Evolutionary conservation across 2,113 vertebrate species (phyloP), one percentile per base, ranked within the genome.

Genomic region (Phaethon lepturus): DNA sequence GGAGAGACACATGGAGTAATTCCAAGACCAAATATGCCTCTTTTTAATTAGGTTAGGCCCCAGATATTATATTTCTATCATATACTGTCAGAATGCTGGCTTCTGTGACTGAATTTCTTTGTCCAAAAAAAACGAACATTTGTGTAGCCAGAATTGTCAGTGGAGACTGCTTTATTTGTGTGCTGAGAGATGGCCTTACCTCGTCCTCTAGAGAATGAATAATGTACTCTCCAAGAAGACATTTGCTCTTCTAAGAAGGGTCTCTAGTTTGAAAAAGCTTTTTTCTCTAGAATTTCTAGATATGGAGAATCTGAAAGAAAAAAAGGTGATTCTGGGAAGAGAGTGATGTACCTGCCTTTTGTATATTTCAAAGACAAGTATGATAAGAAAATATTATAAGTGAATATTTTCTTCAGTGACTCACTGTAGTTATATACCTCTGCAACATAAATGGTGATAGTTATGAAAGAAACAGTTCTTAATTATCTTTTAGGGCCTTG

Each of bases 1-100:
- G 19, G 94, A 97, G 78, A 95, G 23, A 4, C 33, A 80, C 17
- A 35, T 78, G 73, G 62, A 92, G 78, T 84, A 87, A 91, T 93
- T 92, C 73, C 93, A 92, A 91, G 40, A 89, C 56, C 72, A 87
- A 97, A 93, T 81, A 72, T 31, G 3, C 16, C 53, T 89, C 60
- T 67, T 91, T 92, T 93, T 93, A 97, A 88, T 93, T 89, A 95
- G 55, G 31, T 93, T 92, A 91, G 40, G 59, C 45, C 45, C 53
- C 31, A 75, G 72, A 74, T 91, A 92, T 63, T 82, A 64, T 68
- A 91, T 91, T 96, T 96, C 72, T 89, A 75, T 95, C 79, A 56
- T 80, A 81, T 84, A 91, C 72, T 88, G 63, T 76, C 68, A 91
- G 56, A 92, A 84, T 66, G 4, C 44, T 85, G 52, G 35, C 35